A percentile compares a stretch with the other conserved stretches of the same genome.
Evolutionary conservation across 2,888 invertebrate genomes (phyloP).

Genomic region (Glyphotaelius pellucidus): DNA sequence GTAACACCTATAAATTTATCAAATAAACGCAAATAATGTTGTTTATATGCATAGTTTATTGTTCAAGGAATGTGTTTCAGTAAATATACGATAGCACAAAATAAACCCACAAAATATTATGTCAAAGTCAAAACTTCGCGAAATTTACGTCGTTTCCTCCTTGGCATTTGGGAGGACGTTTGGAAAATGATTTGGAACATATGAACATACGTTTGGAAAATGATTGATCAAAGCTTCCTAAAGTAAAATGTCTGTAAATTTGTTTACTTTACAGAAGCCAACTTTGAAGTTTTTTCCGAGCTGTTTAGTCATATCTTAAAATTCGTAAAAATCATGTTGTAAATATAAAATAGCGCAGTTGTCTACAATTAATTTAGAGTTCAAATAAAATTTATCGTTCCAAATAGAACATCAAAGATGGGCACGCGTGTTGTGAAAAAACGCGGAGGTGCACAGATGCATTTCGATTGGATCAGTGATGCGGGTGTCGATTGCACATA

Average conservation of each 20-base stretch:
- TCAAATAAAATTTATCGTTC: no score
- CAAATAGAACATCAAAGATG: not conserved
- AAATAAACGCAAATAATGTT: no score
- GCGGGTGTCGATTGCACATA: constrained; percentile 17
- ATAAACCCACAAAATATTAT: no score
- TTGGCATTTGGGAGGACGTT: no score
- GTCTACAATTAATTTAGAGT: not conserved
- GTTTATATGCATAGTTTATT: no score
- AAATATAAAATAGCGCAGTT: not conserved
- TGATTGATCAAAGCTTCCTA: not conserved
- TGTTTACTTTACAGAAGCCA: not conserved
- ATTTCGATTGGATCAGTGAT: not conserved
- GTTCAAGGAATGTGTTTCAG: no score
- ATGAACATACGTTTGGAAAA: not conserved
- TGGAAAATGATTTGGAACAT: no score
- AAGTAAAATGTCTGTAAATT: not conserved
- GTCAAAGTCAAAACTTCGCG: no score
- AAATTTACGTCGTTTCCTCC: no score
- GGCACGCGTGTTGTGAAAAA: not conserved
- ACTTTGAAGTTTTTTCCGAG: not conserved
- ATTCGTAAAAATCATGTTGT: not conserved
- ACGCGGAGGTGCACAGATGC: not conserved
- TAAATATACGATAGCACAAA: no score
- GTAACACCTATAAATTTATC: no score
- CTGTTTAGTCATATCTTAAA: not conserved